Percentiles rank a stretch among this genome's conserved stretches.
Conservation (phyloP, 1,140 invertebrate species). For the Drosophila tristis region DNA sequence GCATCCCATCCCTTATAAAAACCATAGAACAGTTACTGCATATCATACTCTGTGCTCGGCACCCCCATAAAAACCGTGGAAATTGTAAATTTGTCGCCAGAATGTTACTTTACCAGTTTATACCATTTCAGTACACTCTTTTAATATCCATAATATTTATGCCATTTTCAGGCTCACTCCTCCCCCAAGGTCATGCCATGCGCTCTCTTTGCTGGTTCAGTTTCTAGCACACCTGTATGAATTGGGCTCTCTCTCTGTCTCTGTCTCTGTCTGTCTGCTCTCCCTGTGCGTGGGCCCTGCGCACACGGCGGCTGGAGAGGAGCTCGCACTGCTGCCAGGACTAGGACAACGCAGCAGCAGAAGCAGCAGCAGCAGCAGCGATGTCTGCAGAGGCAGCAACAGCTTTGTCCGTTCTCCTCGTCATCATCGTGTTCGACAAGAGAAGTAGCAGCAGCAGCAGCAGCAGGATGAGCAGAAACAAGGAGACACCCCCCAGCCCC, state of each 20-base stretch:
- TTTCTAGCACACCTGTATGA: conserved; percentile 68
- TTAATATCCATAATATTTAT: conserved; percentile 6
- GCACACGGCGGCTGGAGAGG: conserved; percentile 3
- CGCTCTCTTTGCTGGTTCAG: neutral
- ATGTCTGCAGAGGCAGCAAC: conserved; percentile 40
- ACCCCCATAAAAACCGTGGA: neutral
- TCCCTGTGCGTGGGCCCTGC: conserved; percentile 31
- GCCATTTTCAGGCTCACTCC: neutral
- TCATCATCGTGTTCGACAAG: conserved; percentile 17
- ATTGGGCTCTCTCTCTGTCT: conserved; percentile 28
- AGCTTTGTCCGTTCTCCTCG: conserved; percentile 38
- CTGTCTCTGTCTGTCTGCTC: neutral
- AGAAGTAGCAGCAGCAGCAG: neutral
- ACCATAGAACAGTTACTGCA: too few relatives aligned
- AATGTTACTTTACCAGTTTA: conserved; percentile 30
- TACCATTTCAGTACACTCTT: neutral
- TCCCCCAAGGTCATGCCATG: conserved; percentile 20
- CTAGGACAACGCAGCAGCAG: conserved; percentile 64
- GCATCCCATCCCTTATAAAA: too few relatives aligned
- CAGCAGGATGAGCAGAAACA: neutral
- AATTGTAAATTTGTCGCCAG: conserved; percentile 3
- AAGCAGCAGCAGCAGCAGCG: conserved; percentile 25
- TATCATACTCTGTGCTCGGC: too few relatives aligned
- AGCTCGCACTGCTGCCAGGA: conserved; percentile 47
- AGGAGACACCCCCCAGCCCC: conserved; percentile 3